Evolutionary conservation across 2,888 invertebrate genomes (phyloP).

Genomic region (Tyria jacobaeae): DNA sequence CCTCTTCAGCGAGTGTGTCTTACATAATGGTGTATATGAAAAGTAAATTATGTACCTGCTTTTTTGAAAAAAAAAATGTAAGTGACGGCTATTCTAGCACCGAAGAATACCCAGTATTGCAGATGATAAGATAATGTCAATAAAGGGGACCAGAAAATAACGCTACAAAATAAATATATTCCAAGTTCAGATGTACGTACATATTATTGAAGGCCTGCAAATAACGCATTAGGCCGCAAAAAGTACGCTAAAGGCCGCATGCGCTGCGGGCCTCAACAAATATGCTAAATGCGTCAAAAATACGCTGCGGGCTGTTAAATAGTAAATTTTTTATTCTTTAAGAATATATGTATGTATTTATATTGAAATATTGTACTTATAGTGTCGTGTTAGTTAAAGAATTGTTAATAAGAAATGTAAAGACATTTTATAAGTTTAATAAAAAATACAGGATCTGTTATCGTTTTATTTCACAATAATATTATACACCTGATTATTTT

Average conservation of each 20-base stretch:
- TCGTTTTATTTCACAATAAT: conserved; percentile 19
- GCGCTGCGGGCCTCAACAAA: no score
- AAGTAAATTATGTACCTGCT: no score
- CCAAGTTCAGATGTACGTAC: neutral
- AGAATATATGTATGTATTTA: neutral
- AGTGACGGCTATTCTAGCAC: no score
- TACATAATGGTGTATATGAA: no score
- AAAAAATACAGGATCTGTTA: conserved; percentile 22
- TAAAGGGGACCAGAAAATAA: no score
- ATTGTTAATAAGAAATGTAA: conserved; percentile 16
- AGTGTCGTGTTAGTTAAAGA: conserved; percentile 7
- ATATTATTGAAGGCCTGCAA: neutral
- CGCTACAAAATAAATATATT: neutral
- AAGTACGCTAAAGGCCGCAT: no score
- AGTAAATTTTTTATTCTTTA: neutral
- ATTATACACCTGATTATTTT: no score
- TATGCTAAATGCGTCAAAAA: no score
- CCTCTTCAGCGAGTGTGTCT: no score
- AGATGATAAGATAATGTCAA: no score
- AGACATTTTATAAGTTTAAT: conserved; percentile 29
- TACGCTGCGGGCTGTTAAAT: neutral
- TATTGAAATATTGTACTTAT: neutral
- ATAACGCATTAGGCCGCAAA: neutral
- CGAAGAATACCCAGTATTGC: no score
- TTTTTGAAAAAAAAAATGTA: no score